Base-by-base conservation (phyloP, 2,113 vertebrate species). In the Sialia sialis region DNA sequence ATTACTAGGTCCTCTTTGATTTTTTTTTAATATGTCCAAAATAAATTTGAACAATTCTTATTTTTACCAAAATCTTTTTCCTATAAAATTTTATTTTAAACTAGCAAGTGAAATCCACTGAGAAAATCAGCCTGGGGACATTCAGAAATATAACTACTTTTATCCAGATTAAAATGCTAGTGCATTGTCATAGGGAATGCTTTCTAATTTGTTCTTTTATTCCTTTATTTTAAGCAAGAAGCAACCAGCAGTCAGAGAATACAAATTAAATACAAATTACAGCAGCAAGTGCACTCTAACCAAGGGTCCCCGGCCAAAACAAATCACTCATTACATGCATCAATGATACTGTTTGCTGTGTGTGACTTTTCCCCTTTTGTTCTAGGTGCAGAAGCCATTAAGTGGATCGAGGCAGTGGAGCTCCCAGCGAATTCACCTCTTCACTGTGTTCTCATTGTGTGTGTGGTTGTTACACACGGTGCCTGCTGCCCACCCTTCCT, bases 261-360 rank as follows among this genome's bases (percentile, higher is more conserved):
- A 93, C 75, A 95, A 94, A 96, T 94, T 90, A 84, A 92, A 89
- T 74, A 93, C 75, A 95, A 94, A 96, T 94, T 90, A 84, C 59
- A 90, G 75, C 32, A 62, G 89, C 69, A 86, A 89, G 39, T 59
- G 49, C 81, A 86, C 73, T 95, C 76, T 84, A 93, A 76, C 78
- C 89, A 93, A 89, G 62, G 84, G 86, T 84, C 76, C 49, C 64
- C 68, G 93, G 87, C 75, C 84, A 95, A 88, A 90, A 92, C 87
- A 94, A 94, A 94, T 93, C 86, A 94, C 78, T 93, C 96, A 95
- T 95, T 94, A 93, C 81, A 94, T 90, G 96, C 93, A 95, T 60
- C 93, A 94, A 39, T 77, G 84, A 84, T 34, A 84, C 38, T 82
- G 87, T 84, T 94, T 88, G 94, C 89, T 90, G 8, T 70, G 32